These are phyloP conservation scores for Phorcus lineatus DNA, from an alignment of 2,888 invertebrate species.

Conservation along the genomic window DNA sequence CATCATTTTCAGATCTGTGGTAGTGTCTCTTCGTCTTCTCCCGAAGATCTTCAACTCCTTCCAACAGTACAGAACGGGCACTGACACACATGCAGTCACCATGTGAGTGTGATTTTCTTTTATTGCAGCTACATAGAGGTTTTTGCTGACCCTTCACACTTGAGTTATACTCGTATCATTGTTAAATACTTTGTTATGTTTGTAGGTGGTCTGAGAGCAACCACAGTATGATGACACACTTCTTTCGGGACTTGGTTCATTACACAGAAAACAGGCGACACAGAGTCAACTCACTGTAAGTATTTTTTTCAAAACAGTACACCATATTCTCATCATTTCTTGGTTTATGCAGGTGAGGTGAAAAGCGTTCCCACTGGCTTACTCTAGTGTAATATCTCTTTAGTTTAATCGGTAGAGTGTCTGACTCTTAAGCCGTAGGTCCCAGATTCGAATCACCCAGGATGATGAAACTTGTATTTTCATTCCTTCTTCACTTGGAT, in stretches of 20 bases:
- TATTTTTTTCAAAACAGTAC: not conserved
- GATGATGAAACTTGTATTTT: too few species aligned
- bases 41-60: constrained; percentile 94
- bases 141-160: not conserved
- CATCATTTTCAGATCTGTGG: constrained; percentile 83
- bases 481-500: too few species aligned
- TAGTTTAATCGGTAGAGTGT: too few species aligned
- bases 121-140: not conserved
- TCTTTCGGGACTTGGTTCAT: constrained; percentile 89
- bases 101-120: constrained; percentile 76
- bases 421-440: too few species aligned
- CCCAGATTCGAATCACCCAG: too few species aligned
- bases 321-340: not conserved
- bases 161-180: too few species aligned
- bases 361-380: too few species aligned
- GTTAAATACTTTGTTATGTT: constrained; percentile 30
- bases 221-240: constrained; percentile 93
- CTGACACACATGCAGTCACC: constrained; percentile 90
- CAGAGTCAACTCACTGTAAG: constrained; percentile 42
- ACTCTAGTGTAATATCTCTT: too few species aligned
- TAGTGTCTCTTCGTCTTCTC: constrained; percentile 89
- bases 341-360: not conserved
- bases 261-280: constrained; percentile 77
- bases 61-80: constrained; percentile 86
- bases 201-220: constrained; percentile 90